phyloP scores from a whole-genome alignment of 92 coral and sea anemone genomes.

The Phenganax subtilis region DNA sequence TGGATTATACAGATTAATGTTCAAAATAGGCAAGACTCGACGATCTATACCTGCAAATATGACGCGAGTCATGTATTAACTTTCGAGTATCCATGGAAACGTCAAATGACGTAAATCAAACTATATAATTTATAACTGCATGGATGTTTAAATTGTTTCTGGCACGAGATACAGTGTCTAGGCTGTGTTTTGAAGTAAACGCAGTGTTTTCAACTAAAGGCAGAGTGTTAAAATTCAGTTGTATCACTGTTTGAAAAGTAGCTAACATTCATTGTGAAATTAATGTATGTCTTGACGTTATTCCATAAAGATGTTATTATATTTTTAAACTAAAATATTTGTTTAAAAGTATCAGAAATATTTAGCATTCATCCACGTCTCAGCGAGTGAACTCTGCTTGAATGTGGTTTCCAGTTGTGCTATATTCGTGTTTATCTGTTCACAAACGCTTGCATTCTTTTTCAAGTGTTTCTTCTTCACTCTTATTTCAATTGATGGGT shows the following conservation, averaged over 20 bases:
- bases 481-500: not conserved
- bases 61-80: not conserved
- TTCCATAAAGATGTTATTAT: no score
- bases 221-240: no score
- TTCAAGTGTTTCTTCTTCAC: not conserved
- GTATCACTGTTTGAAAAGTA: no score
- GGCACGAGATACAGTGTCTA: not conserved
- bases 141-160: not conserved
- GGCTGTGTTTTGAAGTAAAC: not conserved
- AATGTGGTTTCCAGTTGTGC: not conserved
- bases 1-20: slow-evolving; percentile 10
- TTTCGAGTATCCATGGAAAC: not conserved
- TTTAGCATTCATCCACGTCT: not conserved
- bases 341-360: not conserved
- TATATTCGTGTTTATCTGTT: not conserved
- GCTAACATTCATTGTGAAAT: no score
- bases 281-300: no score
- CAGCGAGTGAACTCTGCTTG: not conserved
- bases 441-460: not conserved
- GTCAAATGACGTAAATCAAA: not conserved
- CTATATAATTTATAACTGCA: not conserved
- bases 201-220: not conserved
- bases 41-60: not conserved
- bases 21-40: not conserved
- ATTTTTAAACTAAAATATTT: not conserved